These are phyloP conservation scores for Synanthedon vespiformis DNA, from an alignment of 2,888 invertebrate genomes.

Conservation along the genomic window DNA sequence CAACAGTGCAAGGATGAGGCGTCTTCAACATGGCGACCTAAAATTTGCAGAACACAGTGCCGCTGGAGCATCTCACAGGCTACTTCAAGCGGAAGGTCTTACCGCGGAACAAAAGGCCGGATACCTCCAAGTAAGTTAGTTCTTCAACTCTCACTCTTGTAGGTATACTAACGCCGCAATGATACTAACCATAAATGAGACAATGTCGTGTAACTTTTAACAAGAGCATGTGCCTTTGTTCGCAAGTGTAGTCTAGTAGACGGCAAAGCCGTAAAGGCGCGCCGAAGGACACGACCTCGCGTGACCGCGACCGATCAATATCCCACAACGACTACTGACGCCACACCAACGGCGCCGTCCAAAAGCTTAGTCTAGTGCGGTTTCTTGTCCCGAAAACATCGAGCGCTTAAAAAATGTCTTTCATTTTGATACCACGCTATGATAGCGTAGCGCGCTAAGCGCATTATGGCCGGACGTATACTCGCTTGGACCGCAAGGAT, in stretches of 20 bases:
- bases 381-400: constrained; percentile 52
- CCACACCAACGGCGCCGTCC: constrained; percentile 29
- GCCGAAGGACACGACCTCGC: constrained; percentile 69
- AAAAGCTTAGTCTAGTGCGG: constrained; percentile 48
- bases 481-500: constrained; percentile 58
- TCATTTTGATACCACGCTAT: constrained; percentile 12
- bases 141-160: too few species aligned
- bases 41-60: constrained; percentile 85
- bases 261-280: constrained; percentile 54
- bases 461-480: constrained; percentile 45
- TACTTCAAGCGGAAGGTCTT: constrained; percentile 86
- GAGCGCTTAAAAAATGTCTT: constrained; percentile 17
- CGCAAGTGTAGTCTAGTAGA: not conserved
- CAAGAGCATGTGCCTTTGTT: not conserved
- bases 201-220: not conserved
- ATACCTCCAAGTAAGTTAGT: constrained; percentile 77
- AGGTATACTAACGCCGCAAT: too few species aligned
- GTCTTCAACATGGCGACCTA: constrained; percentile 84
- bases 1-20: constrained; percentile 57
- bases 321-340: constrained; percentile 25
- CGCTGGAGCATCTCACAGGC: constrained; percentile 81
- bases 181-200: not conserved
- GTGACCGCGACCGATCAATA: constrained; percentile 58
- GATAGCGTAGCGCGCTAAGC: constrained; percentile 12
- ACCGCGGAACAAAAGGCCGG: constrained; percentile 88